These are phyloP conservation scores for Scaptomyza polygonia DNA, from an alignment of 2,888 invertebrate genomes.

Conservation along the genomic window DNA sequence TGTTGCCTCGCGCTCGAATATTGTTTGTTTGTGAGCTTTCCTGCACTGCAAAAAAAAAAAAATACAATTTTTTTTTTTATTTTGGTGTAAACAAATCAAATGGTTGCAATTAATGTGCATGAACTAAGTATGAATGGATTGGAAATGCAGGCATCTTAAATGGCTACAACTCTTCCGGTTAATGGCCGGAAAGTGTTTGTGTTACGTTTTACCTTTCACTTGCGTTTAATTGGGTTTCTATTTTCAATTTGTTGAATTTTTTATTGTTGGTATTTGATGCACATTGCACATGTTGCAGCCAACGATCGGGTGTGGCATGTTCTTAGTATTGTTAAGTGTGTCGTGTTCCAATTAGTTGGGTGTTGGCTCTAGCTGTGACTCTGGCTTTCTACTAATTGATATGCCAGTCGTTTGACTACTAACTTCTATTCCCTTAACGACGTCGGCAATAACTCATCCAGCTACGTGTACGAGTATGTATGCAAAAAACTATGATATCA, in stretches of 20 bases:
- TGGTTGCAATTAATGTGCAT: constrained; percentile 67
- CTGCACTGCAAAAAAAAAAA: constrained; percentile 22
- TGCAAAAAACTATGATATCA: constrained; percentile 69
- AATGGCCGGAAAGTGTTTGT: constrained; percentile 66
- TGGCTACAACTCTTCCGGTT: constrained; percentile 66
- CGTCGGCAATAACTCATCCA: constrained; percentile 57
- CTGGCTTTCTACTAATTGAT: constrained; percentile 78
- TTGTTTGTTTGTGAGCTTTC: constrained; percentile 38
- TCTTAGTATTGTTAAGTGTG: constrained; percentile 13
- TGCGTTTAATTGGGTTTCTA: constrained; percentile 16
- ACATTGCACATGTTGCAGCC: constrained; percentile 50
- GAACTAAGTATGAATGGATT: constrained; percentile 43
- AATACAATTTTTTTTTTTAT: background rate
- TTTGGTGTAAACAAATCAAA: constrained; percentile 71
- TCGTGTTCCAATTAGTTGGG: constrained; percentile 54
- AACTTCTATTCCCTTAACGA: constrained; percentile 50
- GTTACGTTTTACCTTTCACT: constrained; percentile 24
- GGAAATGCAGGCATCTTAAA: constrained; percentile 26
- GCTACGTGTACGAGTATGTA: constrained; percentile 1
- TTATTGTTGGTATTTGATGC: constrained; percentile 7
- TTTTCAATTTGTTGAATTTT: background rate
- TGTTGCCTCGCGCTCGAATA: constrained; percentile 22
- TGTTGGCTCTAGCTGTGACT: constrained; percentile 56
- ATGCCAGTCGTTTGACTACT: constrained; percentile 52
- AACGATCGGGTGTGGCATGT: constrained; percentile 51